Conservation (phyloP, 2,797 vertebrate genomes). For the Enteromius radiatus region DNA sequence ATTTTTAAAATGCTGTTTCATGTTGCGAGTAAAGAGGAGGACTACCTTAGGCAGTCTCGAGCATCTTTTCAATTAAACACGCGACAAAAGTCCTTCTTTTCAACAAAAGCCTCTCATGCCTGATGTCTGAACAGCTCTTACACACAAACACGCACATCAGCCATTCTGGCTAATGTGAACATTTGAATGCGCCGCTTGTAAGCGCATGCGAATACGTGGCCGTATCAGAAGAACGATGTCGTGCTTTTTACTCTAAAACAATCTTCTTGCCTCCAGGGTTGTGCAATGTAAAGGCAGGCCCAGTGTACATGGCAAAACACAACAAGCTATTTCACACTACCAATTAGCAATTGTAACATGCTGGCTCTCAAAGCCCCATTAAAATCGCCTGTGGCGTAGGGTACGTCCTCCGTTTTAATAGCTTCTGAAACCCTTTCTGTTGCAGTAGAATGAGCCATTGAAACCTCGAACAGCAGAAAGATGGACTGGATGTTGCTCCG, state of each 20-base stretch:
- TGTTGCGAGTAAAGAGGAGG: conserved; percentile 34
- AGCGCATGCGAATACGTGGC: conserved; percentile 6
- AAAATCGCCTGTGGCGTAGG: conserved; percentile 52
- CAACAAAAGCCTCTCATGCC: conserved; percentile 11
- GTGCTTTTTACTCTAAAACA: conserved; percentile 41
- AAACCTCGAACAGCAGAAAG: conserved; percentile 48
- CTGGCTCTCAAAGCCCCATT: conserved; percentile 54
- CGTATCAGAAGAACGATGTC: conserved; percentile 38
- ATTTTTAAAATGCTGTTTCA: conserved; percentile 59
- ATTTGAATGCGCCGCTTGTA: conserved; percentile 34
- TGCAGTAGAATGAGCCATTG: conserved; percentile 49
- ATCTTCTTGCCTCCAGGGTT: conserved; percentile 47
- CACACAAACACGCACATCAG: conserved; percentile 1
- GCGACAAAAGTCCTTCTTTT: conserved; percentile 36
- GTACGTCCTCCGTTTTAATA: conserved; percentile 46
- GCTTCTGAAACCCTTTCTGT: conserved; percentile 42
- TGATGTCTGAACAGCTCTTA: conserved; percentile 25
- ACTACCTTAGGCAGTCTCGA: conserved; percentile 53
- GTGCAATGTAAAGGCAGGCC: conserved; percentile 44
- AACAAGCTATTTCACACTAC: conserved; percentile 55
- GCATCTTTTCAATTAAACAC: conserved; percentile 55
- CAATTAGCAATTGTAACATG: conserved; percentile 53
- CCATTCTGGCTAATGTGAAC: not conserved
- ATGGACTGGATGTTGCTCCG: conserved; percentile 35
- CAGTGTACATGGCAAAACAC: conserved; percentile 48